Percentiles rank a stretch among this genome's conserved stretches.
Conservation (phyloP, 1,140 invertebrate genomes). For the Drosophila baimaii region DNA sequence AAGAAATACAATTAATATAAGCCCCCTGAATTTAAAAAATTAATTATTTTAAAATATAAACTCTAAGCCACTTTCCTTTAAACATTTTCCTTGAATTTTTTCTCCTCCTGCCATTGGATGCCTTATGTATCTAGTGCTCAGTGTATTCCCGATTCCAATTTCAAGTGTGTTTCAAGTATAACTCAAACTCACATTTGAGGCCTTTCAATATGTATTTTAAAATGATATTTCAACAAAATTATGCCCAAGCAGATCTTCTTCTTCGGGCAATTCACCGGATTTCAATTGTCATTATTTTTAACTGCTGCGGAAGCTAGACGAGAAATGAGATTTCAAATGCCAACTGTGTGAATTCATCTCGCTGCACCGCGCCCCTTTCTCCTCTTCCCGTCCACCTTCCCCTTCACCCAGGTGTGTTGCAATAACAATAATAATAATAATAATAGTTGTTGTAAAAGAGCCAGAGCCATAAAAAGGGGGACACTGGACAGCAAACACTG, state of each 20-base stretch:
- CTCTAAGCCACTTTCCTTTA: background rate
- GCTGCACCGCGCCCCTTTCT: background rate
- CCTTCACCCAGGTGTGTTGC: slow-evolving; percentile 49
- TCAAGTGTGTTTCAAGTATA: slow-evolving; percentile 24
- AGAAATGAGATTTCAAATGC: slow-evolving; percentile 62
- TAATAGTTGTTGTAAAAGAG: slow-evolving; percentile 58
- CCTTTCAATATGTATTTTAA: slow-evolving; percentile 35
- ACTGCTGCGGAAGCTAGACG: slow-evolving; percentile 71
- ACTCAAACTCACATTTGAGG: background rate
- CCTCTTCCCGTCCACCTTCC: slow-evolving; percentile 7
- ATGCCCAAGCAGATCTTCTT: slow-evolving; percentile 42
- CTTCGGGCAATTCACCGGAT: slow-evolving; percentile 46
- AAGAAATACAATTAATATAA: background rate
- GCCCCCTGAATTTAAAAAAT: too few species aligned
- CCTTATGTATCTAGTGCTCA: background rate
- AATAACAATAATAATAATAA: slow-evolving; percentile 51
- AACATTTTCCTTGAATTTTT: background rate
- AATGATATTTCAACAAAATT: slow-evolving; percentile 46
- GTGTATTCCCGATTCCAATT: background rate
- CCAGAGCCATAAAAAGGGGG: slow-evolving; percentile 37
- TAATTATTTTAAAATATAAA: background rate
- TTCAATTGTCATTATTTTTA: slow-evolving; percentile 80
- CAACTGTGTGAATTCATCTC: slow-evolving; percentile 50
- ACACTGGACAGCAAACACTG: background rate
- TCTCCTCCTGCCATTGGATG: background rate